phyloP scores from a whole-genome alignment of 2,113 vertebrate genomes.

The Sphyrna mokarran region DNA sequence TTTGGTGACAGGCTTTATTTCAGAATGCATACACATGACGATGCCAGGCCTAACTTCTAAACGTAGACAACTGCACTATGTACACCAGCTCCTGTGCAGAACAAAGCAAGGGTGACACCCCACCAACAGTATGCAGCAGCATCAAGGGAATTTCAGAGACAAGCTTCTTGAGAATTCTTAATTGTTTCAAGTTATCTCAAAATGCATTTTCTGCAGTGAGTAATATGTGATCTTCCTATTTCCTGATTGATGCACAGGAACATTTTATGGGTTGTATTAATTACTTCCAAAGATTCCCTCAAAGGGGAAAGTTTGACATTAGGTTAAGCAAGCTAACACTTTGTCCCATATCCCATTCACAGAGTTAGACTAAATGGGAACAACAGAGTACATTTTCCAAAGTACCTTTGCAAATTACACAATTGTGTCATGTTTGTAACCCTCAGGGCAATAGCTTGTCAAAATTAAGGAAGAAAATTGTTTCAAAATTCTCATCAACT shows the following conservation, averaged over 20 bases:
- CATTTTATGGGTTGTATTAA: not conserved
- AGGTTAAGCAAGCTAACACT: not conserved
- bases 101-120: not conserved
- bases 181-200: not conserved
- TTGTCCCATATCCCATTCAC: not conserved
- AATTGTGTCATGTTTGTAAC: not conserved
- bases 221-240: not conserved
- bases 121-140: not conserved
- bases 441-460: not conserved
- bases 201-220: not conserved
- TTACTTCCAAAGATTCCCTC: not conserved
- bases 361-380: not conserved
- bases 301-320: not conserved
- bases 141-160: not conserved
- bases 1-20: not conserved
- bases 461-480: not conserved
- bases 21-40: not conserved
- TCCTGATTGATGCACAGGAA: not conserved
- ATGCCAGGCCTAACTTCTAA: not conserved
- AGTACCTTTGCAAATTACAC: not conserved
- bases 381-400: not conserved
- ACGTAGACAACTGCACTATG: not conserved
- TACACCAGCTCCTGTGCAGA: not conserved
- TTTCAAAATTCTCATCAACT: conserved; percentile 1
- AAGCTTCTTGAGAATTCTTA: not conserved